Evolutionary conservation across 1,140 invertebrate genomes (phyloP).

Genomic region (Drosophila sproati): DNA sequence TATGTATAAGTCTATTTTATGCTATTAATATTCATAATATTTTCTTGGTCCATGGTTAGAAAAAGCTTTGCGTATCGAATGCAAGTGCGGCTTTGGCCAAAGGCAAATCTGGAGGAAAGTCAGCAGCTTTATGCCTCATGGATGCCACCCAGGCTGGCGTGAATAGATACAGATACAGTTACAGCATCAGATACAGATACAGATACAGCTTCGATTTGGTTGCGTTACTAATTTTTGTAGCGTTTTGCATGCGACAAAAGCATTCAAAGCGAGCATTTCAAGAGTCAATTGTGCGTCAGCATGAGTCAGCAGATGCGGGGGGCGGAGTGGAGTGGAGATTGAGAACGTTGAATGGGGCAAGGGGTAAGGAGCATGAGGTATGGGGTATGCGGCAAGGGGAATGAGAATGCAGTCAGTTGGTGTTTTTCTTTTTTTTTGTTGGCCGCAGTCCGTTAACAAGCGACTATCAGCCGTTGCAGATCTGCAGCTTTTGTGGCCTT

Average conservation of each 20-base stretch:
- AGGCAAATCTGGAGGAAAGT: background rate
- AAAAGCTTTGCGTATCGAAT: background rate
- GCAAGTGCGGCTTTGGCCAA: conserved; percentile 10
- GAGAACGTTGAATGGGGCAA: background rate
- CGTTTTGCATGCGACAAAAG: conserved; percentile 76
- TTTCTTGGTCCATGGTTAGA: no score
- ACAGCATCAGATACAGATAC: conserved; percentile 20
- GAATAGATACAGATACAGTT: conserved; percentile 36
- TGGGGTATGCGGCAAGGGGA: background rate
- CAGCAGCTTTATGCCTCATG: conserved; percentile 40
- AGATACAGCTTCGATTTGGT: conserved; percentile 42
- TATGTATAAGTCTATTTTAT: background rate
- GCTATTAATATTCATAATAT: no score
- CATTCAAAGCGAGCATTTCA: conserved; percentile 47
- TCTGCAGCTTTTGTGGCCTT: conserved; percentile 81
- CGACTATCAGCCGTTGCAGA: conserved; percentile 76
- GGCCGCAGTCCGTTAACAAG: conserved; percentile 63
- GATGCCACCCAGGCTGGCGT: conserved; percentile 62
- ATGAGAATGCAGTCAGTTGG: conserved; percentile 29
- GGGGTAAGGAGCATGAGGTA: background rate
- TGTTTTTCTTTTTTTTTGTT: conserved; percentile 5
- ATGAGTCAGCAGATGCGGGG: conserved; percentile 64
- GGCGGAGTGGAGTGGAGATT: background rate
- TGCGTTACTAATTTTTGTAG: conserved; percentile 70
- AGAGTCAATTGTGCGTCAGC: conserved; percentile 79